These are phyloP conservation scores for Nomada hirtipes DNA, from an alignment of 2,888 invertebrate genomes.

Conservation along the genomic window DNA sequence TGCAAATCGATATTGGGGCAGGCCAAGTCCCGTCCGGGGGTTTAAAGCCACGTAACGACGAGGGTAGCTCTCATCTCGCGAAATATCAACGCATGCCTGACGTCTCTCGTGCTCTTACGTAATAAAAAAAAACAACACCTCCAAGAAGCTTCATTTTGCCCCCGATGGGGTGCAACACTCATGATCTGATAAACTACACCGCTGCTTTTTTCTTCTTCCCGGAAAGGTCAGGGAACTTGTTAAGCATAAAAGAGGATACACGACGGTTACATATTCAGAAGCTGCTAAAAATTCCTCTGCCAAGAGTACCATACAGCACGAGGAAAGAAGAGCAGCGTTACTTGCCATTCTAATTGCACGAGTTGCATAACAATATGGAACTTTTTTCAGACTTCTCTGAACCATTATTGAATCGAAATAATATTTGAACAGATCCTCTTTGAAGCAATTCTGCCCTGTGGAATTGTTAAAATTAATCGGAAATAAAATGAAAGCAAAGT, in stretches of 20 bases:
- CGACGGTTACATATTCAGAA: not conserved
- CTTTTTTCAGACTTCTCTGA: too few relatives aligned
- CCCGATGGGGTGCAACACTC: not conserved
- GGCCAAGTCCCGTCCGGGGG: conserved; percentile 63
- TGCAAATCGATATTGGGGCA: conserved; percentile 75
- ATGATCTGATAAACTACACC: conserved; percentile 14
- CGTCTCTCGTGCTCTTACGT: not conserved
- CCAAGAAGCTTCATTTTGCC: not conserved
- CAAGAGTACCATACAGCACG: not conserved
- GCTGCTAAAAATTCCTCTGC: not conserved
- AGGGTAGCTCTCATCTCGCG: conserved; percentile 33
- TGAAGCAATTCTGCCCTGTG: not conserved
- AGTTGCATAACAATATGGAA: not conserved
- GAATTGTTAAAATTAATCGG: too few relatives aligned
- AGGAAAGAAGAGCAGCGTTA: not conserved
- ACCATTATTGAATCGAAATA: too few relatives aligned
- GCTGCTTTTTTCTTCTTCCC: not conserved
- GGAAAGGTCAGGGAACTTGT: conserved; percentile 15
- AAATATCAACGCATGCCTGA: conserved; percentile 11
- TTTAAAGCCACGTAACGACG: conserved; percentile 44
- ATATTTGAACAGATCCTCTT: not conserved
- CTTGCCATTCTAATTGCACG: conserved; percentile 2
- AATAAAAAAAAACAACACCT: not conserved
- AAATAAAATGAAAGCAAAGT: not conserved
- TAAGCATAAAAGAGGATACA: not conserved